Percentiles rank a stretch among this genome's conserved stretches.
Evolutionary conservation across 1,140 invertebrate genomes (phyloP).

Genomic region (Drosophila pandora): DNA sequence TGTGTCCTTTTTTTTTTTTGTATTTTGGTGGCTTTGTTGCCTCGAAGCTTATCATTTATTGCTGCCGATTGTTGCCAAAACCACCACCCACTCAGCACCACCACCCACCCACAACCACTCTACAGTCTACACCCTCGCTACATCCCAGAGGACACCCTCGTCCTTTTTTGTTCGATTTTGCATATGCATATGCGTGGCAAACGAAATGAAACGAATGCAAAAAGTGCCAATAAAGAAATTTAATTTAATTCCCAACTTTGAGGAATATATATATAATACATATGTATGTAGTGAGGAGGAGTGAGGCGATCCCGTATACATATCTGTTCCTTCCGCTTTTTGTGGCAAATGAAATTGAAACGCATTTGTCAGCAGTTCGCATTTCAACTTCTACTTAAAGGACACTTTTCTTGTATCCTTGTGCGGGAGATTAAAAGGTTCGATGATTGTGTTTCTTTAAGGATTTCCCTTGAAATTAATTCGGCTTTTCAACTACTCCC

Average conservation of each 20-base stretch:
- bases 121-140: neutral
- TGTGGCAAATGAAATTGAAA: slow-evolving; percentile 49
- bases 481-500: no score
- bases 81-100: slow-evolving; percentile 3
- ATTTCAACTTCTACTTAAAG: slow-evolving; percentile 72
- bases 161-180: slow-evolving; percentile 23
- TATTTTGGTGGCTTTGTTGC: slow-evolving; percentile 52
- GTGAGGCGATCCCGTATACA: neutral
- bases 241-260: slow-evolving; percentile 75
- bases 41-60: slow-evolving; percentile 75
- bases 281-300: no score
- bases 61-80: slow-evolving; percentile 68
- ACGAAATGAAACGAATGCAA: slow-evolving; percentile 44
- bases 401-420: slow-evolving; percentile 46
- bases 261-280: slow-evolving; percentile 12
- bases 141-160: slow-evolving; percentile 8
- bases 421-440: no score
- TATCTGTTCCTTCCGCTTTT: neutral
- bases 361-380: slow-evolving; percentile 75
- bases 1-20: slow-evolving; percentile 29
- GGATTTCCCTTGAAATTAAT: no score
- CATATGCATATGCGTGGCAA: slow-evolving; percentile 62
- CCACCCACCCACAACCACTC: neutral
- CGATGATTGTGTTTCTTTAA: no score
- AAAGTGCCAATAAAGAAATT: slow-evolving; percentile 76